These are phyloP conservation scores for Drosophila dives DNA, from an alignment of 2,888 invertebrate species.

Conservation along the genomic window DNA sequence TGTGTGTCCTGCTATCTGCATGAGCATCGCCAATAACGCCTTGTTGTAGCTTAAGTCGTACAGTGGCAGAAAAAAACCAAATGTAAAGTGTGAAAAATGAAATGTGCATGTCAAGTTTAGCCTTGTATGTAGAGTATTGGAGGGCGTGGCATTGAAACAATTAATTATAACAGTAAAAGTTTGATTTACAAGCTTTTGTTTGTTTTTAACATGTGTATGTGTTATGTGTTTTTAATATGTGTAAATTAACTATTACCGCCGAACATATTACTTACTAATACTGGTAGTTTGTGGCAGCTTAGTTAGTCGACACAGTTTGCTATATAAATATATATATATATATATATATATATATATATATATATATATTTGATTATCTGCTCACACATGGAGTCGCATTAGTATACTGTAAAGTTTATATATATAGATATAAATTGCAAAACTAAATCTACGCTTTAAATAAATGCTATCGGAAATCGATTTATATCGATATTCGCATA, in stretches of 20 bases:
- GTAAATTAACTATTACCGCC: neutral
- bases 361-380: neutral
- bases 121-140: neutral
- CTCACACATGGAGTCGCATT: neutral
- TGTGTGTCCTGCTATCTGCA: conserved; percentile 39
- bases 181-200: neutral
- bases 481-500: neutral
- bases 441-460: neutral
- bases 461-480: neutral
- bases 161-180: neutral
- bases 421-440: neutral
- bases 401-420: neutral
- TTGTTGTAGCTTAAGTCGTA: conserved; percentile 13
- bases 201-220: neutral
- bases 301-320: neutral
- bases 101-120: neutral
- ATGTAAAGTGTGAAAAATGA: neutral
- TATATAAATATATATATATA: neutral
- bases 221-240: neutral
- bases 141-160: neutral
- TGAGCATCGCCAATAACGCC: conserved; percentile 29
- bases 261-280: neutral
- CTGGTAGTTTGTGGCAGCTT: neutral
- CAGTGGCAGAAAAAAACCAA: conserved; percentile 22
- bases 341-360: neutral